Conservation (phyloP, 1,140 invertebrate species). For the Acromyrmex charruanus region DNA sequence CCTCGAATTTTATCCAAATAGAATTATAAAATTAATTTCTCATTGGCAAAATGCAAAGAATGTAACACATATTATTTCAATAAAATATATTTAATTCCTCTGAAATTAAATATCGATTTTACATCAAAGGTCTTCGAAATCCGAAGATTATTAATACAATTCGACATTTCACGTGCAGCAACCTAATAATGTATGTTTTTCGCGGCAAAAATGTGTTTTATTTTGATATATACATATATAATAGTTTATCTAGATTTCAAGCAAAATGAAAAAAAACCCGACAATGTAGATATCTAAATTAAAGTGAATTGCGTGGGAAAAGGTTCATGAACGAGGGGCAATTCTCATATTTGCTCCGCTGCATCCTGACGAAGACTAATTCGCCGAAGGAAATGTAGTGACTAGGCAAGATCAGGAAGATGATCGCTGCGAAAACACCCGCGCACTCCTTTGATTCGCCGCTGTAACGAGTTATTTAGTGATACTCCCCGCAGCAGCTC, state of each 20-base stretch:
- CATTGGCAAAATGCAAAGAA: constrained; percentile 45
- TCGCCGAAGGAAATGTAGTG: constrained; percentile 54
- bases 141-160: constrained; percentile 11
- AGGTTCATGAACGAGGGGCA: constrained; percentile 1
- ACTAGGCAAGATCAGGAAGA: constrained; percentile 47
- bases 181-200: neutral
- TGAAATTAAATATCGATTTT: constrained; percentile 40
- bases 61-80: constrained; percentile 31
- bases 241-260: neutral
- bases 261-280: neutral
- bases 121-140: neutral
- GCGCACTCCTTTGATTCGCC: constrained; percentile 58
- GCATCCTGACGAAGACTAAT: constrained; percentile 49
- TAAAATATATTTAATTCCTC: constrained; percentile 49
- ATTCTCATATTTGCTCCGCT: constrained; percentile 25
- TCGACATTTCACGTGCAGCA: neutral
- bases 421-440: constrained; percentile 58
- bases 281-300: neutral
- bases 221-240: neutral
- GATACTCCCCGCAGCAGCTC: constrained; percentile 51
- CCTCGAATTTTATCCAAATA: constrained; percentile 12
- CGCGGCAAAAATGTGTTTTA: too few species aligned
- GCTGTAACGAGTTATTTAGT: constrained; percentile 64
- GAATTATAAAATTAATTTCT: constrained; percentile 46
- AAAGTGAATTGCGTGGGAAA: constrained; percentile 21